phyloP scores from a whole-genome alignment of 2,113 vertebrate species.

The Marcusenius ussheri region DNA sequence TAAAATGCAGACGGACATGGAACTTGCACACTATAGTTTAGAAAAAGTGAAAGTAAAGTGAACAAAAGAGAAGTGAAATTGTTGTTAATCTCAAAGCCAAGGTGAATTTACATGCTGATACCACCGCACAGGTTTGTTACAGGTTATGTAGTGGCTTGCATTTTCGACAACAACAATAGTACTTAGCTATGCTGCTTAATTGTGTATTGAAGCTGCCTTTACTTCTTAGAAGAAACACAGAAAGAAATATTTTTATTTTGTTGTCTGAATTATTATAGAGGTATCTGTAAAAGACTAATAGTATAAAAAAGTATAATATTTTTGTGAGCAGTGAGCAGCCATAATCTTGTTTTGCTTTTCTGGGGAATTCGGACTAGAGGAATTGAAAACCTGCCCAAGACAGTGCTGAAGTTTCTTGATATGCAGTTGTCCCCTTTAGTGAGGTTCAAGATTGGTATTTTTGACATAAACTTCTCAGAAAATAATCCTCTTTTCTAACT shows the following conservation, averaged over 20 bases:
- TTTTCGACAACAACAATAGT: neutral
- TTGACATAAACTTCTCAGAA: neutral
- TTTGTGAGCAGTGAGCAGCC: neutral
- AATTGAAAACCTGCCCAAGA: neutral
- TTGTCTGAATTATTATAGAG: neutral
- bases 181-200: neutral
- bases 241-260: neutral
- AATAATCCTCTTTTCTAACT: neutral
- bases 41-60: conserved; percentile 1
- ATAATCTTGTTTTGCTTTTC: neutral
- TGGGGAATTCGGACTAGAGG: neutral
- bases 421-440: neutral
- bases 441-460: neutral
- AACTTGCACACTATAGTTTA: neutral
- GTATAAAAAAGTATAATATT: neutral
- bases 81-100: neutral
- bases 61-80: conserved; percentile 3
- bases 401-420: neutral
- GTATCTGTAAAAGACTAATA: neutral
- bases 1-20: neutral
- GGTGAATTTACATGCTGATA: neutral
- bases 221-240: neutral
- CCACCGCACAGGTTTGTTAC: neutral
- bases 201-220: neutral
- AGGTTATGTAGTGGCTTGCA: neutral